Evolutionary conservation across 1,140 invertebrate species (phyloP), one percentile per base, ranked within the genome.

Genomic region (Neomicropteryx cornuta): DNA sequence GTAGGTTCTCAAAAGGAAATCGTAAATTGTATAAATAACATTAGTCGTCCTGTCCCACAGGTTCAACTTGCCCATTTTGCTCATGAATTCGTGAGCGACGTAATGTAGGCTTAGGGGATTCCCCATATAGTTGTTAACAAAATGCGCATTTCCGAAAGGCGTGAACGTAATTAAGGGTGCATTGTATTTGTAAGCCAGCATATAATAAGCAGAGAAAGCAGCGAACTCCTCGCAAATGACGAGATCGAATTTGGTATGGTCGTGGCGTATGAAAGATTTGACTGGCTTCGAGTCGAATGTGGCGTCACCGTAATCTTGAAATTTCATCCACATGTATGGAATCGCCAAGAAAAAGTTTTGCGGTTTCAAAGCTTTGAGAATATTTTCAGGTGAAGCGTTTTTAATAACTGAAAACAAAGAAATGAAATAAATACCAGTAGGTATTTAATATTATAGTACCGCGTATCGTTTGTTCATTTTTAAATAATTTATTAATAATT

Each of bases 181-280:
- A 5, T 52, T 52, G 32, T 62, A 65, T 39, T 60, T 62, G 23
- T 54, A 50, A 17, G 56, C 62, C 42, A 65, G 63, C 57, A 65
- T 59, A 3, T 61, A 50, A 18, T 63, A 59, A 3, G 58, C 51
- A 41, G 63, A 60, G n/a, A n/a, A n/a, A n/a, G n/a, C n/a, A 11
- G 58, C 61, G 39, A 62, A 65, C 36, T 62, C 53, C 33, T 65
- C 62, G 20, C 59, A 18, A 3, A 65, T 56, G 0, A 65, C 45
- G 6, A 65, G 19, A 38, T 65, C 62, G 36, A 49, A 65, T 8
- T 60, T 42, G 3, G 52, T 45, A 21, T 60, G 5, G 16, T 33
- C 49, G 45, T 55, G 51, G 24, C 52, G 41, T 6, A 69, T 55
- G 14, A 69, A 42, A 0, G 51, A 39, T 47, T 59, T 23, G 10